Conservation (phyloP, 2,888 invertebrate genomes). For the Atethmia centrago region DNA sequence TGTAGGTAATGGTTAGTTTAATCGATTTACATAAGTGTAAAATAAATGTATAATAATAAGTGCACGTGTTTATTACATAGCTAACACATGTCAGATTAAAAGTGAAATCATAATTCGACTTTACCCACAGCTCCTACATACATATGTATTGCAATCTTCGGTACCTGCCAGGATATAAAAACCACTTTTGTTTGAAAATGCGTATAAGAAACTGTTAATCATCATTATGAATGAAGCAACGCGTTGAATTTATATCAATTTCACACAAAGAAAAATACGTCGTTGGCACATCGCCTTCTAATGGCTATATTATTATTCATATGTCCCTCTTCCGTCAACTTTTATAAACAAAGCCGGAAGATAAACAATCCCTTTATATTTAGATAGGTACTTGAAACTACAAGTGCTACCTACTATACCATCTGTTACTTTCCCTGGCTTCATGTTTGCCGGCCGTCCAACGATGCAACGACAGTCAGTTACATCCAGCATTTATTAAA, state of each 20-base stretch:
- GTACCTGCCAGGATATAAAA: background rate
- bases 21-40: no score
- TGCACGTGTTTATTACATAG: no score
- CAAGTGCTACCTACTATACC: background rate
- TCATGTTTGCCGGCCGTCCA: background rate
- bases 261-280: slow-evolving; percentile 7
- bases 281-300: slow-evolving; percentile 34
- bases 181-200: background rate
- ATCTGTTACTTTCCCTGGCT: background rate
- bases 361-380: background rate
- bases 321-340: slow-evolving; percentile 29
- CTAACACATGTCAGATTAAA: no score
- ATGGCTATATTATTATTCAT: background rate
- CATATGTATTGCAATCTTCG: background rate
- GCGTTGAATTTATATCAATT: slow-evolving; percentile 17
- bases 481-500: background rate
- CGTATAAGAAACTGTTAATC: background rate
- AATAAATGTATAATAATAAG: no score
- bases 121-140: no score
- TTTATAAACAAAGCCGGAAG: slow-evolving; percentile 1
- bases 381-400: background rate
- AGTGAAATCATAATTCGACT: no score
- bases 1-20: no score
- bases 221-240: background rate
- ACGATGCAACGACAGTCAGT: background rate